These are phyloP conservation scores for Muntiacus muntjak DNA, from an alignment of 2,113 vertebrate species.

Conservation along the genomic window DNA sequence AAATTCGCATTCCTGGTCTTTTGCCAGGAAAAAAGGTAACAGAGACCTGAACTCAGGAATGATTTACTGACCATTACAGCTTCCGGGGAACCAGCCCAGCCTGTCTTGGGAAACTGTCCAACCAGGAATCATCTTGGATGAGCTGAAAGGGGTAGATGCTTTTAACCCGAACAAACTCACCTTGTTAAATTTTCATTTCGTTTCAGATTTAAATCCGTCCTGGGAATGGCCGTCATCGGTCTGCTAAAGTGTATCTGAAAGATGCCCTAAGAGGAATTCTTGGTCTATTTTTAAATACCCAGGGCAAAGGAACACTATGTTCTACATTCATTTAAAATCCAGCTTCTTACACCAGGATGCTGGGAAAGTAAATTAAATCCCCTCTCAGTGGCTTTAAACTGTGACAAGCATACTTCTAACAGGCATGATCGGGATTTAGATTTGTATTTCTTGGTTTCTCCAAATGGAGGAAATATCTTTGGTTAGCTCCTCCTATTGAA, in stretches of 20 bases:
- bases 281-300: constrained; percentile 60
- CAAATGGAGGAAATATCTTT: neutral
- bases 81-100: neutral
- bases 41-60: neutral
- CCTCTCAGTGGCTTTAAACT: neutral
- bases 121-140: neutral
- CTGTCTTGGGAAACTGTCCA: neutral
- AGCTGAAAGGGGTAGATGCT: neutral
- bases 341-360: neutral
- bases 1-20: neutral
- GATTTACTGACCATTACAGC: neutral
- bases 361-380: neutral
- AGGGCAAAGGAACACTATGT: constrained; percentile 46
- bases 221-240: neutral
- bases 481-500: neutral
- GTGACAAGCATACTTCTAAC: neutral
- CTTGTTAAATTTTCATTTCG: constrained; percentile 33
- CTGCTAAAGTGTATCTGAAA: neutral
- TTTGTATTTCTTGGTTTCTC: neutral
- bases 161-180: neutral
- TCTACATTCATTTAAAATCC: constrained; percentile 47
- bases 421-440: neutral
- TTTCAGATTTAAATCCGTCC: constrained; percentile 10
- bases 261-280: constrained; percentile 26
- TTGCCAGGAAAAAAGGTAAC: neutral